Base-by-base conservation (phyloP, 2,797 vertebrate genomes). In the Channa striata region DNA sequence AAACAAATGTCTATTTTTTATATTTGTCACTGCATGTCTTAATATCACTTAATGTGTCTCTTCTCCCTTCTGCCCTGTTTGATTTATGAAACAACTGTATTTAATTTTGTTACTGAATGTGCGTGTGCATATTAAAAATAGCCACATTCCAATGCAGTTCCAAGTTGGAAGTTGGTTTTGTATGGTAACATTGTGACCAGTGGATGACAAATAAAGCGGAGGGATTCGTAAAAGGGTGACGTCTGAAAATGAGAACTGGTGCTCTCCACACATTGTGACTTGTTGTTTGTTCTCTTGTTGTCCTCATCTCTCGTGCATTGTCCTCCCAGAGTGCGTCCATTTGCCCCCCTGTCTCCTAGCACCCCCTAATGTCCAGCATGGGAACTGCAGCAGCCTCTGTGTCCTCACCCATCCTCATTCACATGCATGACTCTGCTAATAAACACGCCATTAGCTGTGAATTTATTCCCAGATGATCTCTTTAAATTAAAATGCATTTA, bases 1-100 rank as follows among this genome's bases (percentile, higher is more conserved):
- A 91, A 96, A 94, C 1, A 91, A 96, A 97, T 94, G 95, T 99
- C 95, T 99, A 98, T 99, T 99, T 99, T 99, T 98, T 92, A 93
- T 92, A 95, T 96, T 79, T 96, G 95, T 96, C 89, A 92, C 73
- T 93, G 94, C 94, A 95, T 94, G 94, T 93, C 80, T 86, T 87
- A 89, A 89, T 89, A 89, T 88, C 80, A 80, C 72, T 76, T 25
- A 73, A 63, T 72, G 80, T 92, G 77, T 89, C 73, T 73, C 59
- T 61, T 74, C 56, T 58, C 66, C 59, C 25, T 30, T 71, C 67
- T 23, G 9, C 64, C 64, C 52, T 47, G 42, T 86, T 87, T 80
- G 83, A 92, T 91, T 91, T 90, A 87, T 91, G 89, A 88, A 86
- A 83, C 71, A 80, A 48, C 30, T 80, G 82, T 91, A 93, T 93